Base-by-base conservation (phyloP, 1,140 invertebrate genomes). In the Nylanderia fulva region DNA sequence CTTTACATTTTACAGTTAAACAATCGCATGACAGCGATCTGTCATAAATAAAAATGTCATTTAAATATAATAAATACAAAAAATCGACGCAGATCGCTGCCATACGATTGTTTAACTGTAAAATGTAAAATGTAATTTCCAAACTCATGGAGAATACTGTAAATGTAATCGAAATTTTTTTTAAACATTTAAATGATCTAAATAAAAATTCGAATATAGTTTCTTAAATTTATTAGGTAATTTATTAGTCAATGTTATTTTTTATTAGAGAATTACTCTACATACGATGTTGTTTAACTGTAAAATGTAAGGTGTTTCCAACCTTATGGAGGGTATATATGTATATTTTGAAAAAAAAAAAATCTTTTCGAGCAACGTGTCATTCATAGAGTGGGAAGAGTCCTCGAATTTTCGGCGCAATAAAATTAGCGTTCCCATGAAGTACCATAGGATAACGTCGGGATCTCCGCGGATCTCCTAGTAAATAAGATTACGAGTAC, bases 371-470 rank as follows among this genome's bases (percentile, higher is more conserved):
- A 29, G 15, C 4, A 27, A 54, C n/a, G 21, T 3, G 24, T 13
- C 45, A 69, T 18, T 56, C 29, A 21, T 9, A 27, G 21, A 9
- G n/a, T 13, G 0, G 4, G n/a, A 29, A 27, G 29, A 56, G 27
- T 80, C 15, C 18, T 58, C 24, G 52, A 42, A 58, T 58, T 75
- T 54, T 21, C 8, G 74, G 18, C 1, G 27, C 77, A 52, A 45
- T 83, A 18, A 84, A 84, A 84, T 84, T 84, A 84, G 42, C 58
- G 80, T 75, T 76, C 69, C 80, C 80, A 84, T 76, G 58, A 24
- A 52, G 42, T 29, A n/a, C n/a, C n/a, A n/a, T n/a, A 15, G 21
- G 71, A 84, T 72, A n/a, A 56, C 48, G 13, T 24, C 15, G 77
- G 39, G 39, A 84, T 84, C 27, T 74, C 42, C 42, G 52, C 27